Base-by-base conservation (phyloP, 2,888 invertebrate genomes). In the Arctia plantaginis region DNA sequence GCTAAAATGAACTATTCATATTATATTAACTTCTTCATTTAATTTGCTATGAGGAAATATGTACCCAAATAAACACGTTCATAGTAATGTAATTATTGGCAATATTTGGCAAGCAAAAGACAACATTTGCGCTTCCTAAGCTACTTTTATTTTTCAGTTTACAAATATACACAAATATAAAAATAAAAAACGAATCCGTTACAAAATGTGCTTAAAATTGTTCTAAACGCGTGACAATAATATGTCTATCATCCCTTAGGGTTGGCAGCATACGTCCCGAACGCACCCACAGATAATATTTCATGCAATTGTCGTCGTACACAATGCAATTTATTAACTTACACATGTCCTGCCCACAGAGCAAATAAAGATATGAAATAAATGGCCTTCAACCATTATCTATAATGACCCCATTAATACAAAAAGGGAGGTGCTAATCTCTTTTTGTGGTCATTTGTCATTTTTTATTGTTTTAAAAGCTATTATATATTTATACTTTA, bases 281-380 rank as follows among this genome's bases (percentile, higher is more conserved):
- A 82, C 84, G 86, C 89, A 85, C 88, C 88, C 90, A 90, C 87
- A 87, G 90, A 91, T 90, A 91, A 93, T 92, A 92, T 93, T 93
- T 91, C 92, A 93, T 90, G 90, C 93, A 92, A 93, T 94, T 92
- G 92, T 90, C 84, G 89, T 84, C 89, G 82, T 90, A 93, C 87
- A 90, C 90, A 91, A 93, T 91, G 81, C 89, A 86, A 91, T 93
- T 71, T 92, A 92, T 91, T 89, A 89, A 91, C 91, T 91, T 92
- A 93, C 93, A 93, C 91, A 93, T 93, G 93, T 93, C 91, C 86
- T 86, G 75, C 82, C 81, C 86, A 86, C 88, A 93, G 93, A 87
- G 84, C 93, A 94, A 93, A 94, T 89, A 95, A 81, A 94, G 94
- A 95, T 94, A 94, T 90, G 90, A 89, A 92, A 92, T 92, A 91